phyloP scores from a whole-genome alignment of 2,888 invertebrate genomes.

The Acronicta leporina region DNA sequence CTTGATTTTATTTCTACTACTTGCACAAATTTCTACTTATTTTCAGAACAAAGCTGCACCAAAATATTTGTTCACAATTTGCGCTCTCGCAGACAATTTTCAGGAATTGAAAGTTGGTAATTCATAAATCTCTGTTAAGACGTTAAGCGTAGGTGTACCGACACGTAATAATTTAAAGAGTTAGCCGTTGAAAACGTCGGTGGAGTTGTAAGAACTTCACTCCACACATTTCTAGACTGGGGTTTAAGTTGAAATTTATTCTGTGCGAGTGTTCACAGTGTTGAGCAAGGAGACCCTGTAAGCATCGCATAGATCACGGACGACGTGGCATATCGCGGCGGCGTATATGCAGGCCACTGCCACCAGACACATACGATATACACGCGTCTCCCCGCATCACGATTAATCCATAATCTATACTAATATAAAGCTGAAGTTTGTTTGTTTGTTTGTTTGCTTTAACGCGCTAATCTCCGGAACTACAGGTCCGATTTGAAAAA shows the following conservation, averaged over 20 bases:
- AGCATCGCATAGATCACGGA: constrained; percentile 81
- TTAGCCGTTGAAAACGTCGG: constrained; percentile 73
- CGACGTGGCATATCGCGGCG: constrained; percentile 81
- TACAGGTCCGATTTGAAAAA: no score
- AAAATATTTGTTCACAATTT: constrained; percentile 40
- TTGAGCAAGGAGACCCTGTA: constrained; percentile 77
- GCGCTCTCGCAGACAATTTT: constrained; percentile 32
- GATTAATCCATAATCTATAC: no score
- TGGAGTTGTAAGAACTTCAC: constrained; percentile 81
- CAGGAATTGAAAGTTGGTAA: constrained; percentile 44
- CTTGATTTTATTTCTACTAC: constrained; percentile 65
- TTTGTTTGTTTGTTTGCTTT: no score
- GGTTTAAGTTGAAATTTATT: constrained; percentile 84
- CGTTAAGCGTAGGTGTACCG: constrained; percentile 68
- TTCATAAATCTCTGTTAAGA: constrained; percentile 70
- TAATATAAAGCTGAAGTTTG: no score
- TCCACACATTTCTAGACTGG: constrained; percentile 78
- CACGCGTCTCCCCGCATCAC: constrained; percentile 38
- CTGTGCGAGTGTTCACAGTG: constrained; percentile 76
- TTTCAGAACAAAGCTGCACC: constrained; percentile 15
- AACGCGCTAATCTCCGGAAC: no score
- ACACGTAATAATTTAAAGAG: constrained; percentile 81
- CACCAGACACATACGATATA: constrained; percentile 40
- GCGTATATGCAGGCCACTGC: constrained; percentile 72
- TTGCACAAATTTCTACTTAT: constrained; percentile 26